A percentile compares a stretch with the other conserved stretches of the same genome.
Conservation (phyloP, 2,888 invertebrate species). For the Elegia similella region DNA sequence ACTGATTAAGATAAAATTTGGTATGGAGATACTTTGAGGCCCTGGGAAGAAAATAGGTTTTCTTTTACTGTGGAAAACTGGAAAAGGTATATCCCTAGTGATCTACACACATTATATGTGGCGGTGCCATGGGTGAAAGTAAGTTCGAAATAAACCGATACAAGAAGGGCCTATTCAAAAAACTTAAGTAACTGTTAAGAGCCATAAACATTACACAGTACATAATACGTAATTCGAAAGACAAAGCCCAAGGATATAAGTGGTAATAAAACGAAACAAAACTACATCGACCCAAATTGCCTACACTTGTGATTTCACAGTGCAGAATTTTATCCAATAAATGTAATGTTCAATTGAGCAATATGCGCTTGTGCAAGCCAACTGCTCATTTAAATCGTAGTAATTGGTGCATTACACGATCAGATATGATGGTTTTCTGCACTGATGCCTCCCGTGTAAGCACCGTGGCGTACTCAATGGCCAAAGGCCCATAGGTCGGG, state of each 20-base stretch:
- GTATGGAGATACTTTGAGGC: no score
- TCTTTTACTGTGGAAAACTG: no score
- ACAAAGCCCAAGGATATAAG: constrained; percentile 20
- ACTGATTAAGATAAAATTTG: no score
- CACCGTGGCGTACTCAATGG: neutral
- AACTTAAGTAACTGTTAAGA: neutral
- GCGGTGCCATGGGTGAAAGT: no score
- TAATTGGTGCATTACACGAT: constrained; percentile 68
- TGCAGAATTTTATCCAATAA: constrained; percentile 20
- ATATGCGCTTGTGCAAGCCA: constrained; percentile 29
- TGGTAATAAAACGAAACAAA: constrained; percentile 17
- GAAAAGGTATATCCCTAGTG: no score
- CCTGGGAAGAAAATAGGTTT: no score
- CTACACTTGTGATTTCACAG: constrained; percentile 21
- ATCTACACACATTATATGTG: no score
- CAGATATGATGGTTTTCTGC: constrained; percentile 51
- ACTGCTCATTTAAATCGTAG: constrained; percentile 36
- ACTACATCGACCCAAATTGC: constrained; percentile 22
- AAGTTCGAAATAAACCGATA: neutral
- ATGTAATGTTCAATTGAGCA: constrained; percentile 22
- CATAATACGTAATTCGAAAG: neutral
- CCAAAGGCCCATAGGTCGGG: no score
- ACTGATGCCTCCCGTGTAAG: constrained; percentile 28
- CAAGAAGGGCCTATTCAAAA: neutral
- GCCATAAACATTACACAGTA: neutral